These are phyloP conservation scores for Pyrocoelia pectoralis DNA, from an alignment of 2,888 invertebrate species.

Conservation along the genomic window DNA sequence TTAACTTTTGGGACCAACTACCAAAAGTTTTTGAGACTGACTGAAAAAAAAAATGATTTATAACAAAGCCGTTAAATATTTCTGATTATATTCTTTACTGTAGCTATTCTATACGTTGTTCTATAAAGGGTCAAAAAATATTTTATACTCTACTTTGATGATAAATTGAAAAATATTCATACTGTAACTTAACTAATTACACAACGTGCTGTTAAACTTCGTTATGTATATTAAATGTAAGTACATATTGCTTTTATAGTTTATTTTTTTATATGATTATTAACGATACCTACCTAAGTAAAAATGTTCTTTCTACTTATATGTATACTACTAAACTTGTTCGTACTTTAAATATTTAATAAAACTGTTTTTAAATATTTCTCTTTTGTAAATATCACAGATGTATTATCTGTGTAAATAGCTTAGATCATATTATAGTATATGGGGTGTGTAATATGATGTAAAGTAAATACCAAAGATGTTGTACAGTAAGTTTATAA, in stretches of 20 bases:
- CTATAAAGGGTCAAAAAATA: slow-evolving; percentile 14
- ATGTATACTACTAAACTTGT: slow-evolving; percentile 34
- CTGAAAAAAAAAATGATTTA: neutral
- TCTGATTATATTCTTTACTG: slow-evolving; percentile 9
- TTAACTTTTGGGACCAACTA: slow-evolving; percentile 8
- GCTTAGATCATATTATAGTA: too few species aligned
- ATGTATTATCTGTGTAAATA: too few species aligned
- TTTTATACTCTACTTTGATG: slow-evolving; percentile 23
- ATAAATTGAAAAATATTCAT: slow-evolving; percentile 12
- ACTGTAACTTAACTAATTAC: slow-evolving; percentile 20
- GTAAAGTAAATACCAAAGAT: too few species aligned
- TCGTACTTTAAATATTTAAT: slow-evolving; percentile 36
- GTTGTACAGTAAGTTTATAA: too few species aligned
- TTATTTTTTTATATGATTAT: slow-evolving; percentile 31
- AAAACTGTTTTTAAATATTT: slow-evolving; percentile 29
- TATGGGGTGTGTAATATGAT: too few species aligned
- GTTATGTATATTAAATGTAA: slow-evolving; percentile 1
- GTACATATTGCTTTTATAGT: slow-evolving; percentile 30
- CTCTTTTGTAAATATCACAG: neutral
- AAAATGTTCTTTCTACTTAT: slow-evolving; percentile 32
- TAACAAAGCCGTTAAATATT: slow-evolving; percentile 15
- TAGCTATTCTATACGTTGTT: slow-evolving; percentile 16
- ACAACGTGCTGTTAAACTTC: slow-evolving; percentile 16
- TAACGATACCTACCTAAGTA: slow-evolving; percentile 1
- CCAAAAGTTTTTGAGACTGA: slow-evolving; percentile 22